Evolutionary conservation across 2,888 invertebrate species (phyloP), one percentile per base, ranked within the genome.

Genomic region (Epicampocera succincta): DNA sequence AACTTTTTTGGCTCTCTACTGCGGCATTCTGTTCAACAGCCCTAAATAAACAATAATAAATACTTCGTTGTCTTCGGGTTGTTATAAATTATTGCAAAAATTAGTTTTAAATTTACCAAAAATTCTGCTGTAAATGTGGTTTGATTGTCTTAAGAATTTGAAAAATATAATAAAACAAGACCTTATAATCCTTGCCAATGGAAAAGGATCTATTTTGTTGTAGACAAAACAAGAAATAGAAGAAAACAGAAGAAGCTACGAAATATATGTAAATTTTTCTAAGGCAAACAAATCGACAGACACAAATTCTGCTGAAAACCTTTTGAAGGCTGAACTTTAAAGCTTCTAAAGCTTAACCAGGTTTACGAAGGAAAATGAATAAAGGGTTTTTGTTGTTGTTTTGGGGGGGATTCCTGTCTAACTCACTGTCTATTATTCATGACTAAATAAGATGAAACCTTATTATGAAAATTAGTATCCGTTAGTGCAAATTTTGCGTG

Each of bases 181-280:
- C 82, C 71, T 69, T 74, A 74, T 78, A 82, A 78, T 82, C 82
- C 66, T 29, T 42, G 52, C 38, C 52, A 38, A 77, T 74, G 69
- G 74, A 63, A 69, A 78, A 29, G 69, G 68, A 71, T 74, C 48
- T 42, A 29, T 33, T 0, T 46, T 33, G 29, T 42, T 60, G 60
- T 15, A n/a, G 11, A 13, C 54, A 77, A 19, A 15, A 19, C 42
- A 56, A 65, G 13, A 54, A 0, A 2, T 25, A 66, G 58, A 48
- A 38, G 13, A 38, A 38, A 58, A 46, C 9, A 65, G 15, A 50
- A 56, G 33, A 77, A 58, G 25, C 42, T 50, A 54, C 38, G 71
- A 78, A 82, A 82, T 82, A 82, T 82, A 82, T 82, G 78, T 73
- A 82, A 82, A 82, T 77, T 77, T 73, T 63, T 40, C 42, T 66